These are phyloP conservation scores for Calosoma granatense DNA, from an alignment of 1,140 invertebrate genomes.

Conservation along the genomic window DNA sequence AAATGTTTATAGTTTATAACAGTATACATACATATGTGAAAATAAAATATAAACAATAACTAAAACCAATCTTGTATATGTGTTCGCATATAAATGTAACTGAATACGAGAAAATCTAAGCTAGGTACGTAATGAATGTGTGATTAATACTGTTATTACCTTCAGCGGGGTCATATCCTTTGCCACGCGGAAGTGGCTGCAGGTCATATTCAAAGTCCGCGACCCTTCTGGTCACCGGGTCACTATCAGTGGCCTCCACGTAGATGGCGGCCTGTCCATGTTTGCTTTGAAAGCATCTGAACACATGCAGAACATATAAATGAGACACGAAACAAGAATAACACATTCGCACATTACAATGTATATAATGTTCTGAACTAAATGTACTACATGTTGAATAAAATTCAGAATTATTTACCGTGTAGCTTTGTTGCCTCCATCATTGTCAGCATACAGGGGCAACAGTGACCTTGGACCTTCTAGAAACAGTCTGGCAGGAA, in stretches of 20 bases:
- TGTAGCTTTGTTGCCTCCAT: conserved; percentile 45
- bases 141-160: conserved; percentile 34
- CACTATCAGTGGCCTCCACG: conserved; percentile 46
- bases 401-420: conserved; percentile 27
- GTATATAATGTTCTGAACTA: background rate
- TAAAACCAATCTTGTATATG: too few relatives aligned
- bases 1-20: too few relatives aligned
- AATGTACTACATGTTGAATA: background rate
- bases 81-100: too few relatives aligned
- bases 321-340: background rate
- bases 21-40: too few relatives aligned
- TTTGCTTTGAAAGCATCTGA: conserved; percentile 55
- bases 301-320: conserved; percentile 18
- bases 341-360: conserved; percentile 2
- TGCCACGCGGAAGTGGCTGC: conserved; percentile 39
- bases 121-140: too few relatives aligned
- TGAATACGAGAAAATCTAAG: too few relatives aligned
- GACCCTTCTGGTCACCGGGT: conserved; percentile 37
- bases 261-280: conserved; percentile 59
- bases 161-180: conserved; percentile 44
- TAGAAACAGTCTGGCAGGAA: conserved; percentile 52
- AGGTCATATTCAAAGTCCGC: conserved; percentile 59
- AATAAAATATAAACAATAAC: too few relatives aligned
- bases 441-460: conserved; percentile 50
- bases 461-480: conserved; percentile 53